These are phyloP conservation scores for Dione vanillae DNA, from an alignment of 2,888 invertebrate genomes.

Conservation along the genomic window DNA sequence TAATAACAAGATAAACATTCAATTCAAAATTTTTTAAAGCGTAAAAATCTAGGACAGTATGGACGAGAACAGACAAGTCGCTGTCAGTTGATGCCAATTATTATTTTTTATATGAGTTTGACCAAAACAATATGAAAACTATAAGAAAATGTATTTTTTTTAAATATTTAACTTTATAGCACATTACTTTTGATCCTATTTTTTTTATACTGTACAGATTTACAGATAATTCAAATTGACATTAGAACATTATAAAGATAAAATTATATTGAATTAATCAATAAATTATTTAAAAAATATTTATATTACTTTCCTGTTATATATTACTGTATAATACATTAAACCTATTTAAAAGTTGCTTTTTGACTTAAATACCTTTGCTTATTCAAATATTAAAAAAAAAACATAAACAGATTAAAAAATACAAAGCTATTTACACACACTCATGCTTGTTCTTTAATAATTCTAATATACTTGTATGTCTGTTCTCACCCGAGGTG, in stretches of 20 bases:
- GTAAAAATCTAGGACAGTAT: slow-evolving; percentile 43
- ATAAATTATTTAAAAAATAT: too few relatives aligned
- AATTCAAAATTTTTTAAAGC: slow-evolving; percentile 45
- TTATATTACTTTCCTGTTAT: too few relatives aligned
- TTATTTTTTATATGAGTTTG: slow-evolving; percentile 8
- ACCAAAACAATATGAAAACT: too few relatives aligned
- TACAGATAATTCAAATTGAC: neutral
- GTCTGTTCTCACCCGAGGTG: slow-evolving; percentile 51
- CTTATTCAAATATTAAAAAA: neutral
- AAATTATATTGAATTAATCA: neutral
- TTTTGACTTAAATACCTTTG: too few relatives aligned
- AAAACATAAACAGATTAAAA: neutral
- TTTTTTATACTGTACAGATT: neutral
- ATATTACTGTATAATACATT: too few relatives aligned
- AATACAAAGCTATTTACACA: slow-evolving; percentile 19
- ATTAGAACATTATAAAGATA: neutral
- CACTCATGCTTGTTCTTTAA: slow-evolving; percentile 8
- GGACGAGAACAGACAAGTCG: slow-evolving; percentile 41
- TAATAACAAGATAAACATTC: slow-evolving; percentile 45
- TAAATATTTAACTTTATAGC: too few relatives aligned
- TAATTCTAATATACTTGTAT: neutral
- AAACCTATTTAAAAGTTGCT: too few relatives aligned
- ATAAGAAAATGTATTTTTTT: too few relatives aligned
- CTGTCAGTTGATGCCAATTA: slow-evolving; percentile 1
- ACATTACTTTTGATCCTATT: too few relatives aligned